A percentile compares a stretch with the other conserved stretches of the same genome.
Conservation (phyloP, 2,113 vertebrate species). For the Orthonyx spaldingii region DNA sequence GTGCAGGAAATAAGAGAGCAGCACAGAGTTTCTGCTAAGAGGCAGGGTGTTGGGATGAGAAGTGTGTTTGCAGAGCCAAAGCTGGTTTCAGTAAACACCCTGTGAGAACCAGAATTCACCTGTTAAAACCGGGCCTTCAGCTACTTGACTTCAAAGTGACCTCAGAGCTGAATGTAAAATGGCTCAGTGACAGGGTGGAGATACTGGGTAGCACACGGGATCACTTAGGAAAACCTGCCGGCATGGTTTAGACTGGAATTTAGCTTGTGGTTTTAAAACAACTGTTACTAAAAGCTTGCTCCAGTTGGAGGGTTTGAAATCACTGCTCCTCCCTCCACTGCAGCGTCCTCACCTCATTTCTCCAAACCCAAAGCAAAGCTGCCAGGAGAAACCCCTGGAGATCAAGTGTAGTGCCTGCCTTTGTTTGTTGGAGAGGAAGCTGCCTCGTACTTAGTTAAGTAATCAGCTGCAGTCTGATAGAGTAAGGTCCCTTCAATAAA, state of each 20-base stretch:
- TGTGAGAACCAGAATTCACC: constrained; percentile 45
- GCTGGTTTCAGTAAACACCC: constrained; percentile 4
- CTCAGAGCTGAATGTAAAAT: constrained; percentile 26
- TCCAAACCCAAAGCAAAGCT: neutral
- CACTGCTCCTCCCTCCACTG: neutral
- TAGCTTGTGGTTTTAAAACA: constrained; percentile 21
- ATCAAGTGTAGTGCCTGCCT: neutral
- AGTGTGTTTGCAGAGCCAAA: neutral
- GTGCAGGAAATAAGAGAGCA: neutral
- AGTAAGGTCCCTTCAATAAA: neutral
- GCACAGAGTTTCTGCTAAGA: neutral
- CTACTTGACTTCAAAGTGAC: constrained; percentile 51
- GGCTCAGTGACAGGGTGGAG: neutral
- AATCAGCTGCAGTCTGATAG: neutral
- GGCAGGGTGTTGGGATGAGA: neutral
- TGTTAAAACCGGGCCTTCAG: constrained; percentile 17
- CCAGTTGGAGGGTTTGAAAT: neutral
- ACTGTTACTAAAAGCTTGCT: neutral
- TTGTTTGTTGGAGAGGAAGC: neutral
- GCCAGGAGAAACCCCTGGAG: neutral
- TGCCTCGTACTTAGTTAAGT: neutral
- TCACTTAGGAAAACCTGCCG: neutral
- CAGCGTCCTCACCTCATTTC: neutral
- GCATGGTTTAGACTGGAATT: neutral
- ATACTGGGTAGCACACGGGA: neutral